A percentile compares a stretch with the other conserved stretches of the same genome.
These are phyloP conservation scores for Haliaeetus leucogaster DNA, from an alignment of 2,113 vertebrate genomes.

Conservation along the genomic window DNA sequence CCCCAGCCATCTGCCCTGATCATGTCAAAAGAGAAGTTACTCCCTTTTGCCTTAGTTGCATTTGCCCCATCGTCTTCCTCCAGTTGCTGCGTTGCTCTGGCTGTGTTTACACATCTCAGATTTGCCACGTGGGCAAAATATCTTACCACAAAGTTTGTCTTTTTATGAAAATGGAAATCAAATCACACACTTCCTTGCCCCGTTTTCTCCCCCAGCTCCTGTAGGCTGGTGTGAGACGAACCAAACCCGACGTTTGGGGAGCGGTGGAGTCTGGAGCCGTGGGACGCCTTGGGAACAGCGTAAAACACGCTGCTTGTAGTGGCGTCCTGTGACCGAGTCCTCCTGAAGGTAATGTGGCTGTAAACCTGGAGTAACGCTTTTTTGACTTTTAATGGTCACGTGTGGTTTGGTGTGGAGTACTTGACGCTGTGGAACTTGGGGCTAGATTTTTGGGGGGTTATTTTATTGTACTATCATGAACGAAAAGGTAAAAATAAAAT, in stretches of 20 bases:
- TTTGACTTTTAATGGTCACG: background rate
- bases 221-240: background rate
- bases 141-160: background rate
- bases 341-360: background rate
- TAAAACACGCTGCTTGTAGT: background rate
- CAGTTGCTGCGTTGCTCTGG: background rate
- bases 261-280: background rate
- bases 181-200: background rate
- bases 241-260: accelerated
- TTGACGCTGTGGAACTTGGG: background rate
- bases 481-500: constrained; percentile 26
- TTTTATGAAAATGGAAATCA: background rate
- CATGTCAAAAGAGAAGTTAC: background rate
- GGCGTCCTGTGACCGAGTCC: background rate
- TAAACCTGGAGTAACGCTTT: background rate
- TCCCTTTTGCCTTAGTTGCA: background rate
- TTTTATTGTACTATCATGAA: background rate
- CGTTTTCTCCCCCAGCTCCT: background rate
- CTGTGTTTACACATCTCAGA: background rate
- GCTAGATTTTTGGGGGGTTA: background rate
- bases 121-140: background rate
- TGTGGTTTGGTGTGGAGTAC: background rate
- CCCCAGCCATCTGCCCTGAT: background rate
- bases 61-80: background rate
- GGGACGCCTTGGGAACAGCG: background rate